Conservation (phyloP, 2,797 vertebrate species). For the Acipenser ruthenus region DNA sequence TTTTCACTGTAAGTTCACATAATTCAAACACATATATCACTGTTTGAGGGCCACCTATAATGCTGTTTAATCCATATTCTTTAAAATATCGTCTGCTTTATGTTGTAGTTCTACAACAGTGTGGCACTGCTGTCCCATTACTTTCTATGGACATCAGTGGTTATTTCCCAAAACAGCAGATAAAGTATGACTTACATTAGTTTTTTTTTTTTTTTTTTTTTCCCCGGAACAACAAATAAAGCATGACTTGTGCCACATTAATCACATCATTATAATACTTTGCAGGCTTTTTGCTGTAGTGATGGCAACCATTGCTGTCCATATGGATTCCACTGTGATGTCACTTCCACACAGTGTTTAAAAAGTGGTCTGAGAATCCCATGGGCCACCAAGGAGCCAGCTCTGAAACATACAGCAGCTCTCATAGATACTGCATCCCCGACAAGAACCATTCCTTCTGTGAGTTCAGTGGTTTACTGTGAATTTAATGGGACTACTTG, state of each 20-base stretch:
- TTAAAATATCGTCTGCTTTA: not conserved
- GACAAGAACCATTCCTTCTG: constrained; percentile 9
- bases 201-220: not conserved
- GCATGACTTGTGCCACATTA: no score
- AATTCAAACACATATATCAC: not conserved
- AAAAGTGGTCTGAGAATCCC: constrained; percentile 26
- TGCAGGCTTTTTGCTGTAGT: constrained; percentile 46
- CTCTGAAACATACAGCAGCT: constrained; percentile 25
- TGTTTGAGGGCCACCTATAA: no score
- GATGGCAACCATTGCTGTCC: constrained; percentile 52
- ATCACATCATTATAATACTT: not conserved
- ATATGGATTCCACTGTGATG: constrained; percentile 42
- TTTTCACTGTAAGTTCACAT: no score
- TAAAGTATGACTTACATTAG: not conserved
- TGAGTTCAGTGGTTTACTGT: constrained; percentile 23
- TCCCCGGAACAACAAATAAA: no score
- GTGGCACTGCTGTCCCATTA: not conserved
- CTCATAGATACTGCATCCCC: not conserved
- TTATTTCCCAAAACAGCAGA: not conserved
- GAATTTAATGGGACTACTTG: not conserved
- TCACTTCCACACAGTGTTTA: constrained; percentile 35
- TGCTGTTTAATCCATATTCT: not conserved
- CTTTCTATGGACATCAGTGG: not conserved
- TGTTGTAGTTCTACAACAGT: not conserved
- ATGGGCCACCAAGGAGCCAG: constrained; percentile 21